Percentiles rank a stretch among this genome's conserved stretches.
phyloP scores from a whole-genome alignment of 2,113 vertebrate genomes.

The Cynoglossus semilaevis region DNA sequence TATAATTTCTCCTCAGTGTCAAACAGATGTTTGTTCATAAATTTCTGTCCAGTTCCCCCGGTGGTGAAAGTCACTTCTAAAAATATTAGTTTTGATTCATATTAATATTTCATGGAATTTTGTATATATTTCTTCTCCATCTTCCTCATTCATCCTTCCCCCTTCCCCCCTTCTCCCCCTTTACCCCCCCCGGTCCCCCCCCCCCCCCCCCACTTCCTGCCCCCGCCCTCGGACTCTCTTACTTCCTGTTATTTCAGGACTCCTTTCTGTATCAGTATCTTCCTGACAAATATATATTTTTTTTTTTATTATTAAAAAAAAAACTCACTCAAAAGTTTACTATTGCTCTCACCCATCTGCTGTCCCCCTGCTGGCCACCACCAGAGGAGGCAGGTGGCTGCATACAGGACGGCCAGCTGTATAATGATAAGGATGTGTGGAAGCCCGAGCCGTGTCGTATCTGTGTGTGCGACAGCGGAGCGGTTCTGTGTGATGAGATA shows the following conservation, averaged over 20 bases:
- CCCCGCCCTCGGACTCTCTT: conserved; percentile 9
- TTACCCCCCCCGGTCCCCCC: conserved; percentile 2
- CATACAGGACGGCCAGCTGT: conserved; percentile 86
- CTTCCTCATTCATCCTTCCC: conserved; percentile 10
- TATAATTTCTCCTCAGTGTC: too few species aligned
- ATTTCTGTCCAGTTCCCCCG: not conserved
- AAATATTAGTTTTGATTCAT: too few species aligned
- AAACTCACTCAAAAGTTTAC: conserved; percentile 4
- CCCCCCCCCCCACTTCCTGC: conserved; percentile 20
- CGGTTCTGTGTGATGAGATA: conserved; percentile 92
- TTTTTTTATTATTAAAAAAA: conserved; percentile 20
- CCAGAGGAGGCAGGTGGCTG: conserved; percentile 86
- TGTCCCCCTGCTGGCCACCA: conserved; percentile 62
- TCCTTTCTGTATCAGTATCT: conserved; percentile 1
- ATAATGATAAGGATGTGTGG: conserved; percentile 96
- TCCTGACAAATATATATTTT: conserved; percentile 4
- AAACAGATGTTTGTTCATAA: not conserved
- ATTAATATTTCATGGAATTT: too few species aligned
- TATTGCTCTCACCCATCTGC: conserved; percentile 2
- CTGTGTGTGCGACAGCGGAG: conserved; percentile 94
- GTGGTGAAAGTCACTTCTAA: not conserved
- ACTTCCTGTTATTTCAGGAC: not conserved
- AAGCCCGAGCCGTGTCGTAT: conserved; percentile 92
- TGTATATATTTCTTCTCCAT: conserved; percentile 21
- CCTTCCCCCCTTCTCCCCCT: conserved; percentile 26